Evolutionary conservation across 2,797 vertebrate species (phyloP).

Genomic region (Myiotriccus ornatus): DNA sequence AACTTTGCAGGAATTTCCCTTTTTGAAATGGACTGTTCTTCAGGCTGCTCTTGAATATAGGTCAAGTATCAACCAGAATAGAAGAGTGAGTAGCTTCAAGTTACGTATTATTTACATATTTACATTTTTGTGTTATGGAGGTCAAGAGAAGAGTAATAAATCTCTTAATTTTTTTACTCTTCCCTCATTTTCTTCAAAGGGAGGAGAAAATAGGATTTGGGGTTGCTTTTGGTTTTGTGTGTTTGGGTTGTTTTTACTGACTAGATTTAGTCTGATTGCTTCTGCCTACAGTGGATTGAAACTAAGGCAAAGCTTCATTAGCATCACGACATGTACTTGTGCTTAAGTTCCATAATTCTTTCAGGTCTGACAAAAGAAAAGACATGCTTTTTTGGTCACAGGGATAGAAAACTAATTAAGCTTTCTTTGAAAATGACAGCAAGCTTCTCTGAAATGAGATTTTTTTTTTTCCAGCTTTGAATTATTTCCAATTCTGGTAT

Average conservation of each 20-base stretch:
- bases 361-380: conserved; percentile 30
- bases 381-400: conserved; percentile 26
- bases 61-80: not conserved
- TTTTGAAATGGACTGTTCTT: not conserved
- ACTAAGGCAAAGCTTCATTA: conserved; percentile 26
- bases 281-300: not conserved
- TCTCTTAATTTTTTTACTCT: not conserved
- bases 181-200: not conserved
- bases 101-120: not conserved
- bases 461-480: conserved; percentile 14
- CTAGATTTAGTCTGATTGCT: not conserved
- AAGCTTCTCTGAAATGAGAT: conserved; percentile 25
- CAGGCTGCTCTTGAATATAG: not conserved
- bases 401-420: conserved; percentile 51
- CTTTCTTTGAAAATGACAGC: conserved; percentile 47
- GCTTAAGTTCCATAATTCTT: conserved; percentile 4
- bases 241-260: not conserved
- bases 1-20: not conserved
- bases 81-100: not conserved
- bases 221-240: not conserved
- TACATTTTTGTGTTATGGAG: not conserved
- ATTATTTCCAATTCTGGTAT: conserved; percentile 48
- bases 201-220: not conserved
- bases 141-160: not conserved
- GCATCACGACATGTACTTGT: not conserved